Base-by-base conservation (phyloP, 2,113 vertebrate species). In the Brachirus orientalis region DNA sequence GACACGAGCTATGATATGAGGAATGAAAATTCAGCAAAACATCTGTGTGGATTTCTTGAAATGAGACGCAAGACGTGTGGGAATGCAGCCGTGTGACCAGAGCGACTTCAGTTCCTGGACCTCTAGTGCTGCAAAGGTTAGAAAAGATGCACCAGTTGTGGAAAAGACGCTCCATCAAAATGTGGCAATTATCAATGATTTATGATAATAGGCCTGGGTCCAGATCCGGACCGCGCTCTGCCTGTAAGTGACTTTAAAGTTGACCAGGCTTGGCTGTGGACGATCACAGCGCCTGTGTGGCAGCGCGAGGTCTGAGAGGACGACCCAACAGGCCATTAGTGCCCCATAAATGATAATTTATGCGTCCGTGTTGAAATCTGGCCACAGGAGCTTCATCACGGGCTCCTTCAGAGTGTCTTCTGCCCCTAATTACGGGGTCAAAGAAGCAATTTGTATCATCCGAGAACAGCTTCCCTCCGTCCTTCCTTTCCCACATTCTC, bases 391-490 rank as follows among this genome's bases (percentile, higher is more conserved):
- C 87, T 90, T 90, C 89, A 91, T 90, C 86, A 91, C 78, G 43
- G 64, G 81, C 72, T 89, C 85, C 83, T 91, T 89, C 82, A 73
- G 74, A 85, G 79, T 78, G 79, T 90, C 91, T 89, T 92, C 83
- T 88, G 72, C 77, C 80, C 80, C 86, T 92, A 94, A 94, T 93
- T 94, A 92, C 84, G 44, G 86, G 93, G 91, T 93, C 92, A 93
- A 91, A 94, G 92, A 93, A 93, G 88, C 92, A 91, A 94, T 93
- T 93, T 94, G 90, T 92, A 89, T 84, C 83, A 88, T 89, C 81
- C 82, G 88, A 84, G 87, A 90, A 82, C 87, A 86, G 78, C 86
- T 79, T 75, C 77, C 52, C 80, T 75, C 77, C 52, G 36, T 75
- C 77, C 77, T 79, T 82, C 80, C 63, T 28, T 28, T 28, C 28